These are phyloP conservation scores for Oncorhynchus clarkii DNA, from an alignment of 2,113 vertebrate genomes.

Conservation along the genomic window DNA sequence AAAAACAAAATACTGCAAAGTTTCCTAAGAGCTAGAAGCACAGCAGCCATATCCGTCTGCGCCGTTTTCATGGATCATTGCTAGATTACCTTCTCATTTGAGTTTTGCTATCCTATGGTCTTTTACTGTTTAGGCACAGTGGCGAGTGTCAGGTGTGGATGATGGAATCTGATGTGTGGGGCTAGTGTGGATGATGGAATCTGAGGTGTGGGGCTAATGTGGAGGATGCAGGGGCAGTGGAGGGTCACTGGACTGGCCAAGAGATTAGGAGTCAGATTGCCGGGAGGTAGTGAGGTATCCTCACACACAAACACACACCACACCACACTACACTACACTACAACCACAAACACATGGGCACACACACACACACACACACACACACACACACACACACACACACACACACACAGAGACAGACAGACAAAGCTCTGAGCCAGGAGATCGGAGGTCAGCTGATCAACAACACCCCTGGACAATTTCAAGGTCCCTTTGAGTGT, in stretches of 20 bases:
- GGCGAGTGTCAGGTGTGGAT: not conserved
- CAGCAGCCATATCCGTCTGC: no score
- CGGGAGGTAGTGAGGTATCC: not conserved
- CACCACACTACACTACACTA: no score
- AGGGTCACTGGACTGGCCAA: constrained; percentile 11
- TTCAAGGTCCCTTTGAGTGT: constrained; percentile 20
- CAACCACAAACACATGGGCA: no score
- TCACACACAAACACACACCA: no score
- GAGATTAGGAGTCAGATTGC: not conserved
- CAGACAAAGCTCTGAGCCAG: not conserved
- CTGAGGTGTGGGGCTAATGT: constrained; percentile 3
- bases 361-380: no score
- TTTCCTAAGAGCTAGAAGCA: no score
- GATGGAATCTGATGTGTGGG: not conserved
- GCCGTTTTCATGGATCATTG: no score
- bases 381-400: no score
- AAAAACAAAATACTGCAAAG: no score
- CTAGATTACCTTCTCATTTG: no score
- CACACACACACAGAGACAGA: not conserved
- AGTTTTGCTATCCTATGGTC: no score
- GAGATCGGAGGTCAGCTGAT: not conserved
- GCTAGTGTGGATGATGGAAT: constrained; percentile 20
- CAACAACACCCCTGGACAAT: not conserved
- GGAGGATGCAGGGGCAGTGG: constrained; percentile 19
- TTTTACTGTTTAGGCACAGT: no score